phyloP scores from a whole-genome alignment of 2,113 vertebrate species.

The Panthera uncia region DNA sequence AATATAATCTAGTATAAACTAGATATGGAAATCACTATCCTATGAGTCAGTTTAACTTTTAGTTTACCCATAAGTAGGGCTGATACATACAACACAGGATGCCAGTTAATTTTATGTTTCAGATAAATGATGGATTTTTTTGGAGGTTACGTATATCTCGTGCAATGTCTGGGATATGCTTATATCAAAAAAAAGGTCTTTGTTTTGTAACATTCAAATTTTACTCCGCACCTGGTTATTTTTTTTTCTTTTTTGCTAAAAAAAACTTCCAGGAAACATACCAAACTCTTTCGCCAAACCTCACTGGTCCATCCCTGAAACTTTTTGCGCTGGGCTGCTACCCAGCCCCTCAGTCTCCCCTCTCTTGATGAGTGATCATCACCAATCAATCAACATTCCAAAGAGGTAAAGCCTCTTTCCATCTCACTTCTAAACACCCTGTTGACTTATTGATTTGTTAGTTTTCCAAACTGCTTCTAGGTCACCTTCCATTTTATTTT shows the following conservation, averaged over 20 bases:
- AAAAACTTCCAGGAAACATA: not conserved
- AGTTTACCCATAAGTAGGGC: not conserved
- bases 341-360: not conserved
- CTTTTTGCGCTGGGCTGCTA: not conserved
- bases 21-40: not conserved
- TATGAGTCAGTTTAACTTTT: not conserved
- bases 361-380: not conserved
- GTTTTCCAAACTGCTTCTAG: not conserved
- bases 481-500: not conserved
- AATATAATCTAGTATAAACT: not conserved
- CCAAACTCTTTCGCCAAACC: not conserved
- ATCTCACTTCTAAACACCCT: not conserved
- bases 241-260: not conserved
- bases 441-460: not conserved
- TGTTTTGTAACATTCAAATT: not conserved
- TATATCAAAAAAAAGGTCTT: not conserved
- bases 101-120: not conserved
- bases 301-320: rapidly evolving
- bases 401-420: not conserved
- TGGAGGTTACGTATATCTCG: not conserved
- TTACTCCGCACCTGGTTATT: not conserved
- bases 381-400: not conserved
- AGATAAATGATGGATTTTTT: not conserved
- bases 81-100: not conserved
- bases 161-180: not conserved